Evolutionary conservation across 2,797 vertebrate species (phyloP).

Genomic region (Tenualosa ilisha): DNA sequence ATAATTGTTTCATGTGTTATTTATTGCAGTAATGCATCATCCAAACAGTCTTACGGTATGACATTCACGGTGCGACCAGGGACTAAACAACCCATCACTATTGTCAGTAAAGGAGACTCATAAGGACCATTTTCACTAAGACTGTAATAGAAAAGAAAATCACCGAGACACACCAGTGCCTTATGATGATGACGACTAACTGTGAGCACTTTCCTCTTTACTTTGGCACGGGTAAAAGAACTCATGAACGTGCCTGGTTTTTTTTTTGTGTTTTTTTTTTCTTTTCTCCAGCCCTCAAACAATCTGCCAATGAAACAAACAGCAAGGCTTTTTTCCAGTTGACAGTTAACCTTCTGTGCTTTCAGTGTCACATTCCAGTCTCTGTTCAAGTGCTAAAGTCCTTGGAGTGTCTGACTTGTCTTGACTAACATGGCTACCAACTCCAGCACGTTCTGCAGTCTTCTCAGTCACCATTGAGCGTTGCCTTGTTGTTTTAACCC

Average conservation of each 20-base stretch:
- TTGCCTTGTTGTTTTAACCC: slow-evolving; percentile 11
- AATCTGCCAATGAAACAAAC: not conserved
- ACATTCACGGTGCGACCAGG: slow-evolving; percentile 77
- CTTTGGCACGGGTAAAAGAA: not conserved
- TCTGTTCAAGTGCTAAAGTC: slow-evolving; percentile 4
- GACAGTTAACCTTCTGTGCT: not conserved
- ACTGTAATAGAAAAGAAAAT: not conserved
- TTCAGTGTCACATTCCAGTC: not conserved
- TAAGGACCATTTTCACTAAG: slow-evolving; percentile 26
- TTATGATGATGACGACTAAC: not conserved
- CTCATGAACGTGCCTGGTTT: not conserved
- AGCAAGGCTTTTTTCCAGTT: not conserved
- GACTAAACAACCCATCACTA: slow-evolving; percentile 75
- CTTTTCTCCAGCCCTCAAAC: not conserved
- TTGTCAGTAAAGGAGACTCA: slow-evolving; percentile 57
- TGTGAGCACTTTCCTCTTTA: not conserved
- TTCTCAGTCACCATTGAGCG: not conserved
- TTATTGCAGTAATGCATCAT: slow-evolving; percentile 60
- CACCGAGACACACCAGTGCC: not conserved
- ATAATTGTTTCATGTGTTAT: slow-evolving; percentile 32
- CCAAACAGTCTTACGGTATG: slow-evolving; percentile 70
- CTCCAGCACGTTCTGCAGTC: not conserved
- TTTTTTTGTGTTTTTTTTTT: no score
- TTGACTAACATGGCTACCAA: not conserved
- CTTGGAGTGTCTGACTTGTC: slow-evolving; percentile 2